These are phyloP conservation scores for Strongylocentrotus purpuratus DNA, from an alignment of 35 echinoderm and acorn worm species.

Conservation along the genomic window DNA sequence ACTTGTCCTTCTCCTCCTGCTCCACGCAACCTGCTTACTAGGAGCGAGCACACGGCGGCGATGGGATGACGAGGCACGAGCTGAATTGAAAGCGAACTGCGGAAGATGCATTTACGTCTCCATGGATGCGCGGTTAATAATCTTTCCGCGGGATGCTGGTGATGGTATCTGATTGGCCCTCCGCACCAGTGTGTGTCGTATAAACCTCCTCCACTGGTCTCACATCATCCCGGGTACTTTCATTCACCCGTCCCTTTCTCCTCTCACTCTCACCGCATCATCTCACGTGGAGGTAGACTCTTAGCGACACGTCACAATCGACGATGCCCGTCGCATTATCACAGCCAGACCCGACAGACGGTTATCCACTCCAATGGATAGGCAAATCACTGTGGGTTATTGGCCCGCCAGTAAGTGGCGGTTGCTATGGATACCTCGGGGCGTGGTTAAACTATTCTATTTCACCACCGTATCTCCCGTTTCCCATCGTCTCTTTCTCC, in stretches of 20 bases:
- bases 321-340: conserved; percentile 7
- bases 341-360: background rate
- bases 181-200: background rate
- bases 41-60: background rate
- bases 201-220: background rate
- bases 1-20: background rate
- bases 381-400: conserved; percentile 4
- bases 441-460: background rate
- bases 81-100: conserved; percentile 15
- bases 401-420: conserved; percentile 6
- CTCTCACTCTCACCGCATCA: background rate
- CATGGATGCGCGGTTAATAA: conserved; percentile 31
- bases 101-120: conserved; percentile 21
- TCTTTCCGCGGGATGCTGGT: conserved; percentile 23
- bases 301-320: background rate
- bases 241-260: background rate
- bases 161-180: conserved; percentile 35
- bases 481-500: background rate
- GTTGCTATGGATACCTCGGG: background rate
- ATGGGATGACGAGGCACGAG: background rate
- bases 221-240: background rate
- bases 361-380: conserved; percentile 20
- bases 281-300: background rate
- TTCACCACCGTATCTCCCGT: background rate
- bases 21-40: background rate